These are phyloP conservation scores for Antheraea assamensis DNA, from an alignment of 2,888 invertebrate genomes.

Conservation along the genomic window DNA sequence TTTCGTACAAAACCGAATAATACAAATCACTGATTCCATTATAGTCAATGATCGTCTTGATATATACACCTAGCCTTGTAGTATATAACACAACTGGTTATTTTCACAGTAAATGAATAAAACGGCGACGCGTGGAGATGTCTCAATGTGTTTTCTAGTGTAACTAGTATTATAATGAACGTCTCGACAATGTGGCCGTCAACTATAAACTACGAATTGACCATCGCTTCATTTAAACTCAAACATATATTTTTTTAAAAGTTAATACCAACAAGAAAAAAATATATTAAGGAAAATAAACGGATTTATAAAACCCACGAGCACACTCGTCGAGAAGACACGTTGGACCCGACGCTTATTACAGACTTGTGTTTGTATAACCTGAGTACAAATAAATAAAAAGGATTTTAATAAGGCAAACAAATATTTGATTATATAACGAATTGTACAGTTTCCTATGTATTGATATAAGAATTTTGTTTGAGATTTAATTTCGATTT, in stretches of 20 bases:
- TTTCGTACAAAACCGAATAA: background rate
- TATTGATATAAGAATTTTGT: background rate
- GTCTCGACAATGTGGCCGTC: slow-evolving; percentile 18
- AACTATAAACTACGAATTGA: slow-evolving; percentile 5
- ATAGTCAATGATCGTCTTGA: background rate
- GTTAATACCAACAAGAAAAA: slow-evolving; percentile 14
- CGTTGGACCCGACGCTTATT: slow-evolving; percentile 31
- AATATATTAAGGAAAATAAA: slow-evolving; percentile 15
- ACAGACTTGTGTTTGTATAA: background rate
- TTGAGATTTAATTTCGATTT: background rate
- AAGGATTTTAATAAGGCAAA: background rate
- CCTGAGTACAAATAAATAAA: background rate
- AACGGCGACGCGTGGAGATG: slow-evolving; percentile 26
- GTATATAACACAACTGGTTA: slow-evolving; percentile 20
- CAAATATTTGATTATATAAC: background rate
- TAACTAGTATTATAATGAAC: slow-evolving; percentile 44
- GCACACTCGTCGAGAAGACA: slow-evolving; percentile 43
- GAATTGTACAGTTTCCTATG: background rate
- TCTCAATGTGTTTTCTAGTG: slow-evolving; percentile 39
- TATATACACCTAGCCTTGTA: background rate
- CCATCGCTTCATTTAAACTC: slow-evolving; percentile 8
- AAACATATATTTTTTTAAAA: background rate
- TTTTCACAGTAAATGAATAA: slow-evolving; percentile 24
- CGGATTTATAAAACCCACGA: slow-evolving; percentile 22
- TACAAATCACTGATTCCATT: background rate